Base-by-base conservation (phyloP, 2,888 invertebrate species). In the Stenolophus ochropezus region DNA sequence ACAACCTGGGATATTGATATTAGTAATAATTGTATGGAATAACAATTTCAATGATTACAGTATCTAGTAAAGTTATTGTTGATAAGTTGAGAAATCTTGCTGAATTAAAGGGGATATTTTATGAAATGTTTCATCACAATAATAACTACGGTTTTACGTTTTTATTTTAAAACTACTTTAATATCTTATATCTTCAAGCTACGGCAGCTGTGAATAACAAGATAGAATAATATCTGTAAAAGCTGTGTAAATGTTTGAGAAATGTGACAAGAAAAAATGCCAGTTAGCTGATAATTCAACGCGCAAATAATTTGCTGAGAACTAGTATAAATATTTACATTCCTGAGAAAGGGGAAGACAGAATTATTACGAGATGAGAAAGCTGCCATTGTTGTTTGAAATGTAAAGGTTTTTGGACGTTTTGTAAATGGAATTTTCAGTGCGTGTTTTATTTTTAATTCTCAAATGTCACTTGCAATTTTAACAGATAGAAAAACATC, bases 251-350 rank as follows among this genome's bases (percentile, higher is more conserved):
- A 74, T 74, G 49, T 74, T 73, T 74, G 49, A 23, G 51, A 42
- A 42, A 4, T 16, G 18, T 11, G 49, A 23, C 42, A 49, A 21
- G 18, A 42, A 74, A 74, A 49, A 23, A 74, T 51, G 51, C 6
- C 73, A 42, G 73, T 73, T 74, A 25, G 18, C 51, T 51, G 74
- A 49, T 47, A 73, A 73, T 73, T 73, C 73, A 49, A n/a, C 23
- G 23, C n/a, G 51, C 51, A 74, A 74, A 51, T 74, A 74, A 47
- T 51, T 74, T 47, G 49, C 74, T 47, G 51, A 74, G 49, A 49
- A 51, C 25, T 51, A 47, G 14, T 23, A 23, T 25, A 74, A 73
- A 74, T 74, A 74, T 74, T 47, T 47, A 51, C 47, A 47, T 69
- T 69, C 69, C 47, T 2, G 27, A 69, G 25, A 6, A 14, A 61